These are phyloP conservation scores for Carterocephalus palaemon DNA, from an alignment of 2,888 invertebrate species.

Conservation along the genomic window DNA sequence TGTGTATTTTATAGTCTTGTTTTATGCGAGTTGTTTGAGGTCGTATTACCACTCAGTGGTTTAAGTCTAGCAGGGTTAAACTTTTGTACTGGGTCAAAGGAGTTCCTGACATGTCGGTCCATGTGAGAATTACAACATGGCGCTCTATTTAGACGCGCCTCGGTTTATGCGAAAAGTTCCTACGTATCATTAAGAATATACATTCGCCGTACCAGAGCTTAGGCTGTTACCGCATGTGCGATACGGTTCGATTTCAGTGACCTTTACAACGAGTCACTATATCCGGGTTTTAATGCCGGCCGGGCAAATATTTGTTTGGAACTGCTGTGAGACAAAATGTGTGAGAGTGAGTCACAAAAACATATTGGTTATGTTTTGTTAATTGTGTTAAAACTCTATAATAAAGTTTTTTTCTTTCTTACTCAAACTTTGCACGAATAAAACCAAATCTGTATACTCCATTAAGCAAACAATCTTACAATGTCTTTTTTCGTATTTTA, in stretches of 20 bases:
- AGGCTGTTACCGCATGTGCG: conserved; percentile 4
- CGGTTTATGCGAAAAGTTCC: conserved; percentile 24
- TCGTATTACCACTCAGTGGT: conserved; percentile 10
- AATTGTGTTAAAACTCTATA: too few species aligned
- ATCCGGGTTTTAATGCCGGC: too few species aligned
- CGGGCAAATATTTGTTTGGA: too few species aligned
- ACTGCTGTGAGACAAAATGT: too few species aligned
- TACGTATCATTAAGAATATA: conserved; percentile 31
- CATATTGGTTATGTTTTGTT: too few species aligned
- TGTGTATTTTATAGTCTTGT: conserved; percentile 8
- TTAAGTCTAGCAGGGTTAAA: conserved; percentile 4
- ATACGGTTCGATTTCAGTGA: neutral
- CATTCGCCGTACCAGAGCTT: conserved; percentile 19
- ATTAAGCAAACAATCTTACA: too few species aligned
- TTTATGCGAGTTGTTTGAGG: conserved; percentile 12
- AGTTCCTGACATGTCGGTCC: neutral
- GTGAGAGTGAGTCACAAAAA: too few species aligned
- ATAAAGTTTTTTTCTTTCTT: too few species aligned
- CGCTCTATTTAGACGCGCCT: conserved; percentile 22
- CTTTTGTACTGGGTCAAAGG: conserved; percentile 10
- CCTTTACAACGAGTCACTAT: too few species aligned
- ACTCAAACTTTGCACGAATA: too few species aligned
- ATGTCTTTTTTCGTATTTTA: too few species aligned
- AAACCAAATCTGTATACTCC: too few species aligned
- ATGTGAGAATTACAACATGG: conserved; percentile 19